Conservation (phyloP, 2,888 invertebrate genomes). For the Heterodera filipjevi region DNA sequence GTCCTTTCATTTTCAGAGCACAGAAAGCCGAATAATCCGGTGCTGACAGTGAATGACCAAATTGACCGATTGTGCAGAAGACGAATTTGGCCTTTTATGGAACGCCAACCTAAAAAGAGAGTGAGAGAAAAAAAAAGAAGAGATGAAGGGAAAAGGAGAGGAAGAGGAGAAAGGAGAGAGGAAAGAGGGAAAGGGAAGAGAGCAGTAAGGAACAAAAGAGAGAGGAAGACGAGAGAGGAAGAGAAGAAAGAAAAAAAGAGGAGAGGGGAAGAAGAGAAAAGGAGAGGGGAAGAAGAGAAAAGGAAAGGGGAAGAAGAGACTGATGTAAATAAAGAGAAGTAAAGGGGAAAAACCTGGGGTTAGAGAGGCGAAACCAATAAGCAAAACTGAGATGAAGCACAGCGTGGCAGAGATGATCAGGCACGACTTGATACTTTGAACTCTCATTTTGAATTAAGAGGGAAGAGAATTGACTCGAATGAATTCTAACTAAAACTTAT, state of each 20-base stretch:
- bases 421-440: conserved; percentile 3
- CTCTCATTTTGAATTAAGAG: background rate
- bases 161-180: background rate
- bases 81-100: conserved; percentile 6
- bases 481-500: conserved; percentile 4
- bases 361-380: background rate
- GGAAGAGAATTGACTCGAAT: background rate
- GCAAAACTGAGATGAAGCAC: background rate
- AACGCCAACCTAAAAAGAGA: conserved; percentile 3
- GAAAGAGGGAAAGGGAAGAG: background rate
- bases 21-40: conserved; percentile 4
- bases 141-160: background rate
- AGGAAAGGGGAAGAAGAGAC: background rate
- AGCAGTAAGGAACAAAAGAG: background rate
- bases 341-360: background rate
- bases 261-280: background rate
- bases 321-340: background rate
- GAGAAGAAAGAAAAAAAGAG: background rate
- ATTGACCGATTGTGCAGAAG: background rate
- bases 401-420: background rate
- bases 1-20: background rate
- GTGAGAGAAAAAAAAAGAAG: background rate
- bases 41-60: background rate
- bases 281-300: background rate
- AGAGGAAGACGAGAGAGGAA: background rate